phyloP scores from a whole-genome alignment of 2,113 vertebrate genomes.

The Mormoops blainvillei region DNA sequence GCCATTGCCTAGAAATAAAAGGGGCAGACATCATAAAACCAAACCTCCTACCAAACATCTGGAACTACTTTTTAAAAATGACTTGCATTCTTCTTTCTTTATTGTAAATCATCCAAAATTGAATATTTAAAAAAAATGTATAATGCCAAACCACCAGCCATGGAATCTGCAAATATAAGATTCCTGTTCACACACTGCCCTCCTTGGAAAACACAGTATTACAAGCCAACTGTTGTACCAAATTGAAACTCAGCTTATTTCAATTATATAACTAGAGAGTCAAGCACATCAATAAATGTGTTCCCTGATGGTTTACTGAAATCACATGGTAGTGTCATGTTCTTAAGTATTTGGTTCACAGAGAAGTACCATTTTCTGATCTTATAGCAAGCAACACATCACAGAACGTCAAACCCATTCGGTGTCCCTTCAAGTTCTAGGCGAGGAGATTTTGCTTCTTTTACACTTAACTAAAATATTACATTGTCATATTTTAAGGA shows the following conservation, averaged over 20 bases:
- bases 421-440: no score
- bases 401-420: not conserved
- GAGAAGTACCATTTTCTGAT: not conserved
- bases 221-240: not conserved
- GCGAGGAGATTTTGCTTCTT: not conserved
- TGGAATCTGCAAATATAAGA: not conserved
- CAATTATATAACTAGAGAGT: not conserved
- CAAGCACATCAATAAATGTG: not conserved
- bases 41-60: not conserved
- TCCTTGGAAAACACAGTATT: not conserved
- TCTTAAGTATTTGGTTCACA: not conserved
- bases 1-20: slow-evolving; percentile 90
- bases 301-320: not conserved
- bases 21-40: slow-evolving; percentile 4
- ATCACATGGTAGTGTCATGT: not conserved
- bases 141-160: not conserved
- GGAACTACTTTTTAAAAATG: not conserved
- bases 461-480: not conserved
- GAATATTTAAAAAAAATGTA: not conserved
- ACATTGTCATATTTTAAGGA: not conserved
- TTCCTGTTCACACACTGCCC: not conserved
- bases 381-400: no score
- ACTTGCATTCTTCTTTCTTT: not conserved
- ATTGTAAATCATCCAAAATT: not conserved
- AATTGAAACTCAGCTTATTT: not conserved